Base-by-base conservation (phyloP, 2,888 invertebrate species). In the Leucophenga maculata region DNA sequence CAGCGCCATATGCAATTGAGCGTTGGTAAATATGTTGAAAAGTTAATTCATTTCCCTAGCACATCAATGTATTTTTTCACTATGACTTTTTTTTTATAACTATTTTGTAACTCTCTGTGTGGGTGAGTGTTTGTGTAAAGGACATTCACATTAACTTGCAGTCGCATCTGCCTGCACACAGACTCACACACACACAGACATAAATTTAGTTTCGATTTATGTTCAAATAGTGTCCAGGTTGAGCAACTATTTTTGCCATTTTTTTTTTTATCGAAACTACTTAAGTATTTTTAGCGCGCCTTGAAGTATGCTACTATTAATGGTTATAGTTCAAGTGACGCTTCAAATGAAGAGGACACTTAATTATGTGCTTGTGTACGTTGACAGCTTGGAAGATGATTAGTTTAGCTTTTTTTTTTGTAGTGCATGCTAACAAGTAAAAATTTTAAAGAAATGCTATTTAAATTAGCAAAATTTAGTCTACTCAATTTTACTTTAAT, bases 11-110 rank as follows among this genome's bases (percentile, higher is more conserved):
- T 84, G 84, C 77, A 77, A 78, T 76, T 77, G 82, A 81, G 79
- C 78, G 79, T 78, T 80, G 75, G 80, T 82, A 85, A 84, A 85
- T 84, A 84, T 85, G 84, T 78, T 84, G 84, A 85, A 84, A 85
- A 84, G 84, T 85, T 85, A 85, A 84, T 84, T 85, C 86, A 85
- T 84, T 64, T 64, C 46, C 62, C 46, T 64, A 85, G 85, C 84
- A 85, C 83, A 86, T 86, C 86, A 84, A 76, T 83, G 84, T 78
- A 79, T 20, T 20, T n/a, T 59, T 59, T 67, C 1, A 31, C 32
- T 26, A 31, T 59, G 8, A 31, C 59, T 32, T 13, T 20, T 55
- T 48, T 65, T 31, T 11, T 68, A 6, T 1, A 31, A 31, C 39
- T 26, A 50, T 55, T 55, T 55, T 55, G 26, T 55, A 20, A 6